Base-by-base conservation (phyloP, 2,888 invertebrate genomes). In the Limnephilus auricula region DNA sequence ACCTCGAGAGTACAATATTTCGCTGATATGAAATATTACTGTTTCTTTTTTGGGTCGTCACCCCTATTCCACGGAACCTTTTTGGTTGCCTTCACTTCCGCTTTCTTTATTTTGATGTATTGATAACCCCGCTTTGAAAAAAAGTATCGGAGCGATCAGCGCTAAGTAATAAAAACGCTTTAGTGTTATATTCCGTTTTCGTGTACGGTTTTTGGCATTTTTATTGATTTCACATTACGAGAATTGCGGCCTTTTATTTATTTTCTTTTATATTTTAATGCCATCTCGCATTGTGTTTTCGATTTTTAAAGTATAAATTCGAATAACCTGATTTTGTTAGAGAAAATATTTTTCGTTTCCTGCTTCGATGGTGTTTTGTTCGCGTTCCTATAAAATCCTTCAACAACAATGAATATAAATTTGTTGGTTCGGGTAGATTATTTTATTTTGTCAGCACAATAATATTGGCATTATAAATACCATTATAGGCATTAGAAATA, bases 11-110 rank as follows among this genome's bases (percentile, higher is more conserved):
- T 45, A 40, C n/a, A 45, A 85, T 85, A 85, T 85, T 85, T 25
- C 85, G 25, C 85, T n/a, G 85, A 85, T 85, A 45, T 85, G 85
- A 85, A 85, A 85, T 85, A 85, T 85, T n/a, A 85, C 85, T 85
- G 40, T 85, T 85, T 85, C 25, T 40, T 85, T 85, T 85, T 85
- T 85, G 85, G 40, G 40, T 85, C 85, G 30, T 85, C 40, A 30
- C 85, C 85, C 40, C 85, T 85, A 30, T 34, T 40, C 40, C 45
- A 40, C 85, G n/a, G 25, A 40, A 45, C 40, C 85, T 40, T 30
- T 85, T 85, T 37, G 65, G 34, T 85, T 30, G 30, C 40, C 40
- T 85, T 30, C 40, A 30, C 40, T 85, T 85, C 85, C 85, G 40
- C 85, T 37, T 85, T 40, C 85, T 40, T 25, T 85, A 85, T 85